Base-by-base conservation (phyloP, 2,888 invertebrate species). In the Tribolium freemani region DNA sequence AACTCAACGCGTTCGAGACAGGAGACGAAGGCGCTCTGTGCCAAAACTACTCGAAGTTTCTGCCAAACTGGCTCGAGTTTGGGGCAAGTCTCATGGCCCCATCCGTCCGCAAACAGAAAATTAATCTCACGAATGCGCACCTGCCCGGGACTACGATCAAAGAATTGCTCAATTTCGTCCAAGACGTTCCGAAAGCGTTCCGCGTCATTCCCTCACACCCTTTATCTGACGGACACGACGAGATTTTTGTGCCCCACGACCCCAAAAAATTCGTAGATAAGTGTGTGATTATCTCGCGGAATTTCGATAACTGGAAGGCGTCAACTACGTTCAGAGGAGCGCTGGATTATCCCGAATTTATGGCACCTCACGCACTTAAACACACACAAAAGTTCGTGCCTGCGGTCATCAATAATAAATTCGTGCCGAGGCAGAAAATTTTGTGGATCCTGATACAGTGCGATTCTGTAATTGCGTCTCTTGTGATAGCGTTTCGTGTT, bases 351-450 rank as follows among this genome's bases (percentile, higher is more conserved):
- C 77, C 80, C 3, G 84, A 84, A 67, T 73, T 78, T 77, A 83
- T 80, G 53, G 83, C 80, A 70, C 81, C 83, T 0, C 80, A 84
- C 60, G 71, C 76, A 16, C 77, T 86, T 50, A 87, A 87, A 77
- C 84, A 86, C 75, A 85, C 87, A 10, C 88, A 89, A 73, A 89
- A 88, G 76, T 89, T 89, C 80, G 85, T 87, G 75, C 88, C 89
- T 1, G 76, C 81, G 21, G 75, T 83, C 60, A 76, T 80, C 46
- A 82, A 82, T 64, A 83, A 83, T 69, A 76, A 76, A 26, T 88
- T 89, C 80, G 88, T 93, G 64, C 93, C 93, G 0, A 85, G 93
- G 53, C 93, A 93, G 83, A 88, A 90, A 74, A 86, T 93, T 51
- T 84, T 93, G 21, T 83, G 92, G 74, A 88, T 91, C 10, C 85